These are phyloP conservation scores for Oxyruncus cristatus DNA, from an alignment of 2,113 vertebrate genomes.

Conservation along the genomic window DNA sequence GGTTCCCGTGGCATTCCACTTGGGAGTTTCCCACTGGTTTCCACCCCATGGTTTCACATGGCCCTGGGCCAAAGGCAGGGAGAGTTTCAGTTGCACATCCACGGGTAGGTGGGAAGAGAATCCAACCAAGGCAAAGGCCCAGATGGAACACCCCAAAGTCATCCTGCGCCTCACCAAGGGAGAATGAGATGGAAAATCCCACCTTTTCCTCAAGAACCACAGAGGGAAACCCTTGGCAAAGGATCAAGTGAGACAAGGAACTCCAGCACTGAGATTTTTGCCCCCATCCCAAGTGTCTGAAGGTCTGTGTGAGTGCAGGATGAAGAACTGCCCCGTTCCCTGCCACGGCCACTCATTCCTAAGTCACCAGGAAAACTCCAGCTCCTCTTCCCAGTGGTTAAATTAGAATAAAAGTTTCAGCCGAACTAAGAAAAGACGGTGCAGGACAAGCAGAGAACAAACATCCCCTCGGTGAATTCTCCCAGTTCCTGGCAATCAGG, in stretches of 20 bases:
- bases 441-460: background rate
- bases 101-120: background rate
- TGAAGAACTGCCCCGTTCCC: background rate
- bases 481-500: background rate
- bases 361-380: background rate
- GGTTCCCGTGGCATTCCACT: background rate
- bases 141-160: background rate
- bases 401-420: background rate
- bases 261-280: background rate
- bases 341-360: rapidly evolving
- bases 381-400: background rate
- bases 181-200: background rate
- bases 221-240: background rate
- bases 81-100: background rate
- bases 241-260: background rate
- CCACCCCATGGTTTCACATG: background rate
- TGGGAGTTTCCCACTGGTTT: background rate
- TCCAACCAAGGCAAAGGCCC: background rate
- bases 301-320: background rate
- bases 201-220: rapidly evolving
- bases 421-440: background rate
- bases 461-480: background rate
- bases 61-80: background rate
- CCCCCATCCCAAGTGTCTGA: background rate
- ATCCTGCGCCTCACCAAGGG: background rate